Base-by-base conservation (phyloP, 2,797 vertebrate species). In the Fundulus diaphanus region DNA sequence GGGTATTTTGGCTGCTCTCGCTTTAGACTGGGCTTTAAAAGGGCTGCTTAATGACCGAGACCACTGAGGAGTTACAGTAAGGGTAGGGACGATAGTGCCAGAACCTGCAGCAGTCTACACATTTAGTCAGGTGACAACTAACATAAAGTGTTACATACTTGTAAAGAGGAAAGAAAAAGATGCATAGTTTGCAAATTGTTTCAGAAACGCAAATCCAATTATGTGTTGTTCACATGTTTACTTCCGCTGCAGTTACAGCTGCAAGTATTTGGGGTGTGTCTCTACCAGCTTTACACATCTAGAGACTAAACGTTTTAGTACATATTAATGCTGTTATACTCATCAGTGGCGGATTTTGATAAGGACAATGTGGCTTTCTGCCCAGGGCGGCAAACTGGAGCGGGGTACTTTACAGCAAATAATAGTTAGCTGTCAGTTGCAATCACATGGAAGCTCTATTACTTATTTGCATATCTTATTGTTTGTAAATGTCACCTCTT, bases 21-120 rank as follows among this genome's bases (percentile, higher is more conserved):
- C 35, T n/a, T 74, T 68, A 40, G 54, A 37, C 66, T 59, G 27
- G 22, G 70, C 37, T 52, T 66, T 73, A 57, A 73, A 74, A 54
- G 68, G 44, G 44, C 44, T n/a, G 37, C 57, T 71, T 68, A 37
- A 76, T 5, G 42, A 67, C 49, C 42, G 27, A 27, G n/a, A 57
- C 18, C 1, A 15, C 12, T 31, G 5, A 66, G 3, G 31, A 31
- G 33, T 51, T 57, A 12, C 29, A 57, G 27, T 33, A 35, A 13
- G 37, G 27, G 22, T 48, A 2, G 27, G 22, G 57, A 48, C 29
- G 13, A 52, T 49, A n/a, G 35, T 7, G 29, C n/a, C 49, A 49
- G 27, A 31, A 24, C n/a, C 7, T 51, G 29, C 35, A 65, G 33
- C 33, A 63, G 33, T 52, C 35, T 70, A 24, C 13, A 29, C 48